These are phyloP conservation scores for Fistularia tabacaria DNA, from an alignment of 2,797 vertebrate species.

Conservation along the genomic window DNA sequence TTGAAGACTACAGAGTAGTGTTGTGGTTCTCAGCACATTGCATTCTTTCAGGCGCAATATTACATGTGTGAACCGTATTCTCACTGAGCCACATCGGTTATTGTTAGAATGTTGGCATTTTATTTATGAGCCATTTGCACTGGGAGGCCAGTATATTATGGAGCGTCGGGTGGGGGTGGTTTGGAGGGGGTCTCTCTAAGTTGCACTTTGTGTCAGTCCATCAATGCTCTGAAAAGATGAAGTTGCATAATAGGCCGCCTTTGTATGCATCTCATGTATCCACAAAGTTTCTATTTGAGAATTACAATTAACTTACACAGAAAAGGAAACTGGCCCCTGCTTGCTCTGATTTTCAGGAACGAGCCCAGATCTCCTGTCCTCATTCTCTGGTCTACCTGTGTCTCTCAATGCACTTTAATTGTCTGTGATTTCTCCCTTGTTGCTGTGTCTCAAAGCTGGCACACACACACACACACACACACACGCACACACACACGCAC, in stretches of 20 bases:
- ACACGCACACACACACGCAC: slow-evolving; percentile 47
- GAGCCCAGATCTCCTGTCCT: slow-evolving; percentile 20
- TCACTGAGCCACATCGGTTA: too few relatives aligned
- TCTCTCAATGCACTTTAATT: slow-evolving; percentile 77
- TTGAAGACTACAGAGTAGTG: too few relatives aligned
- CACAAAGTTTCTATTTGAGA: slow-evolving; percentile 14
- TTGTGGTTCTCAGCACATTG: too few relatives aligned
- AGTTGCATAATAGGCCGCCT: neutral
- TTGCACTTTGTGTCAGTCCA: neutral
- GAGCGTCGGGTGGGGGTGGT: too few relatives aligned
- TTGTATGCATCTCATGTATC: neutral
- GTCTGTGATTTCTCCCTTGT: slow-evolving; percentile 74
- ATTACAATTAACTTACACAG: slow-evolving; percentile 14
- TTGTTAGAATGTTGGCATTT: too few relatives aligned
- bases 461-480: slow-evolving; percentile 45
- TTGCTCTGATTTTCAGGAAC: slow-evolving; percentile 24
- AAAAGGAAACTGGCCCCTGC: slow-evolving; percentile 3
- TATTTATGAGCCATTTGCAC: too few relatives aligned
- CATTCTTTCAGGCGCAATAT: too few relatives aligned
- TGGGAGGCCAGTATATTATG: neutral
- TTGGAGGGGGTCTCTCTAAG: neutral
- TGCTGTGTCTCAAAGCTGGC: slow-evolving; percentile 64
- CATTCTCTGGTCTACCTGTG: slow-evolving; percentile 56
- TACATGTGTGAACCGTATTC: too few relatives aligned
- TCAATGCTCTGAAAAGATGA: neutral